Evolutionary conservation across 2,888 invertebrate species (phyloP).

Genomic region (Salpingus planirostris): DNA sequence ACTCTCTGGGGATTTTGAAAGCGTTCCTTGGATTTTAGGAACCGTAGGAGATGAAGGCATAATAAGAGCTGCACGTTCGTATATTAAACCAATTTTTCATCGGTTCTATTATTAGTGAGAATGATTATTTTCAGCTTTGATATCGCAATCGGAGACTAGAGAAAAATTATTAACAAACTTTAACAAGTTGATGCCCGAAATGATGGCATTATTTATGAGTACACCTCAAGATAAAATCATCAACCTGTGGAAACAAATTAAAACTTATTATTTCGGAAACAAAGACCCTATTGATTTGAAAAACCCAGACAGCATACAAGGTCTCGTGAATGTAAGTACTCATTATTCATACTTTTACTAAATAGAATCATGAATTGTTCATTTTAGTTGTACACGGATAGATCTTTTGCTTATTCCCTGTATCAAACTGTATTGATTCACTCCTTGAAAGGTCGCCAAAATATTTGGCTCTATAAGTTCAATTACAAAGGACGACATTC

Average conservation of each 20-base stretch:
- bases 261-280: slow-evolving; percentile 20
- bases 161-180: slow-evolving; percentile 21
- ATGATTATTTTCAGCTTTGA: slow-evolving; percentile 25
- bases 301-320: slow-evolving; percentile 17
- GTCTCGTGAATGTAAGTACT: slow-evolving; percentile 25
- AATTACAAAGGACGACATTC: slow-evolving; percentile 40
- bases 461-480: slow-evolving; percentile 44
- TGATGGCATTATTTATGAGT: slow-evolving; percentile 20
- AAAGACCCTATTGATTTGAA: slow-evolving; percentile 15
- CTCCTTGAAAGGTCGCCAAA: slow-evolving; percentile 28
- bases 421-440: slow-evolving; percentile 36
- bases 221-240: slow-evolving; percentile 12
- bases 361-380: too few relatives aligned
- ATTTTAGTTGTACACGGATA: slow-evolving; percentile 42
- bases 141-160: slow-evolving; percentile 18
- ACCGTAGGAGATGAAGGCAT: slow-evolving; percentile 43
- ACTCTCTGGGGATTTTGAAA: slow-evolving; percentile 33
- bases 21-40: slow-evolving; percentile 44
- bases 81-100: too few relatives aligned
- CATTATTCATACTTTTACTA: slow-evolving; percentile 1
- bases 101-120: too few relatives aligned
- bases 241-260: slow-evolving; percentile 21
- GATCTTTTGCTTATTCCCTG: slow-evolving; percentile 42
- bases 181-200: slow-evolving; percentile 18
- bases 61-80: slow-evolving; percentile 34